phyloP scores from a whole-genome alignment of 2,113 vertebrate species.

The Pampusana beccarii region DNA sequence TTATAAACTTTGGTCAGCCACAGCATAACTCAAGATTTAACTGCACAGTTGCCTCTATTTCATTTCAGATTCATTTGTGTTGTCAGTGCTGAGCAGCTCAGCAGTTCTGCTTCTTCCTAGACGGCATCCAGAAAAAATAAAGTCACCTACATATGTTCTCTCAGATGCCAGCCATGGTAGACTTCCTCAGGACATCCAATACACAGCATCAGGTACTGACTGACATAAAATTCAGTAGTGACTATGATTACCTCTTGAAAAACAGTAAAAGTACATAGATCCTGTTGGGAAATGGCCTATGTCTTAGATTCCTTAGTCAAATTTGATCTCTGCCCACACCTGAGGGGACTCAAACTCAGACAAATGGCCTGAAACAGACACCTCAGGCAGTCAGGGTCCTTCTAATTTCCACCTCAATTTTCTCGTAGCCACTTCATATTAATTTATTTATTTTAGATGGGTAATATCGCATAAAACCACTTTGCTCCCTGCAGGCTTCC shows the following conservation, averaged over 20 bases:
- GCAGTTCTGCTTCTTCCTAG: not conserved
- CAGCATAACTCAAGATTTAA: not conserved
- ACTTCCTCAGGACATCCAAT: not conserved
- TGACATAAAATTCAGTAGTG: not conserved
- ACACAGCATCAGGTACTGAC: not conserved
- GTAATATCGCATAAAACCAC: not conserved
- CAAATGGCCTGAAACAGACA: not conserved
- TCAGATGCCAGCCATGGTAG: not conserved
- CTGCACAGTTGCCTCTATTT: not conserved
- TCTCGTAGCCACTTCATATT: not conserved
- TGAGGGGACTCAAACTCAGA: not conserved
- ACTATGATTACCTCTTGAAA: not conserved
- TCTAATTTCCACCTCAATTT: not conserved
- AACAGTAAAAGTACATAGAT: not conserved
- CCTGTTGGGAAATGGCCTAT: not conserved
- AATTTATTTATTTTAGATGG: not conserved
- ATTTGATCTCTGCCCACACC: not conserved
- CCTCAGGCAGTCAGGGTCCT: not conserved
- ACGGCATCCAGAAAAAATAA: not conserved
- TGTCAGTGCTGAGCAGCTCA: not conserved
- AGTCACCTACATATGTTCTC: not conserved
- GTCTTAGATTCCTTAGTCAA: not conserved
- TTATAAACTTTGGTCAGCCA: not conserved
- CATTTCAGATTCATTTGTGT: not conserved
- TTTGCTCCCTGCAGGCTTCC: not conserved